phyloP scores from a whole-genome alignment of 2,888 invertebrate species.

The Temnothorax rugatulus region DNA sequence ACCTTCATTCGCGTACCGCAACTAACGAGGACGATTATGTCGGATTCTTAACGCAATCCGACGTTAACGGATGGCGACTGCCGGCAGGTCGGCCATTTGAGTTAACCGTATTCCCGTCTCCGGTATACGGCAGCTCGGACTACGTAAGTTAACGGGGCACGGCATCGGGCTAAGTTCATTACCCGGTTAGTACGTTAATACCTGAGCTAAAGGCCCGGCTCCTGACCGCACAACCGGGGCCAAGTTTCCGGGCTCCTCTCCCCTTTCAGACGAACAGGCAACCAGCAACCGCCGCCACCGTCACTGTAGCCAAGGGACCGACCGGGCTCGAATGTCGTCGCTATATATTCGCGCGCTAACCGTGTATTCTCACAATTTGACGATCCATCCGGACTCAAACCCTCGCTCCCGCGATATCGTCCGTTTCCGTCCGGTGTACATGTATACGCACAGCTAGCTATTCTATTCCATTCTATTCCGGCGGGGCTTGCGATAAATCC shows the following conservation, averaged over 20 bases:
- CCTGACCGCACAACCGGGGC: slow-evolving; percentile 51
- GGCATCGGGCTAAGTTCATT: slow-evolving; percentile 69
- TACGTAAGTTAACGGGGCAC: slow-evolving; percentile 50
- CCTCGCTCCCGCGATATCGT: slow-evolving; percentile 6
- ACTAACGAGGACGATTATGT: slow-evolving; percentile 38
- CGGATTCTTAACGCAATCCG: slow-evolving; percentile 46
- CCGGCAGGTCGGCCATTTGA: slow-evolving; percentile 17
- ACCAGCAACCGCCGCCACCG: not conserved
- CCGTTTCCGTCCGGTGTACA: slow-evolving; percentile 11
- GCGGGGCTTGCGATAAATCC: slow-evolving; percentile 47
- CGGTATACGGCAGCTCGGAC: not conserved
- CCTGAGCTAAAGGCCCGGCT: slow-evolving; percentile 42
- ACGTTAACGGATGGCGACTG: slow-evolving; percentile 42
- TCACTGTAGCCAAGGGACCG: not conserved
- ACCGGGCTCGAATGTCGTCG: slow-evolving; percentile 63
- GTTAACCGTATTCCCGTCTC: slow-evolving; percentile 41
- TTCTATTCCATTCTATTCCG: slow-evolving; percentile 11
- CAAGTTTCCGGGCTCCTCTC: slow-evolving; percentile 67
- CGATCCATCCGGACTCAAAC: slow-evolving; percentile 22
- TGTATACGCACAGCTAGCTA: not conserved
- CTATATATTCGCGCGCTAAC: slow-evolving; percentile 51
- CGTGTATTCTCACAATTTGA: slow-evolving; percentile 61
- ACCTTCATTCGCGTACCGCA: not conserved
- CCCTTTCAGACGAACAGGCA: slow-evolving; percentile 59
- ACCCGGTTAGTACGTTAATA: slow-evolving; percentile 62